Base-by-base conservation (phyloP, 2,888 invertebrate genomes). In the Lasioglossum pauxillum region DNA sequence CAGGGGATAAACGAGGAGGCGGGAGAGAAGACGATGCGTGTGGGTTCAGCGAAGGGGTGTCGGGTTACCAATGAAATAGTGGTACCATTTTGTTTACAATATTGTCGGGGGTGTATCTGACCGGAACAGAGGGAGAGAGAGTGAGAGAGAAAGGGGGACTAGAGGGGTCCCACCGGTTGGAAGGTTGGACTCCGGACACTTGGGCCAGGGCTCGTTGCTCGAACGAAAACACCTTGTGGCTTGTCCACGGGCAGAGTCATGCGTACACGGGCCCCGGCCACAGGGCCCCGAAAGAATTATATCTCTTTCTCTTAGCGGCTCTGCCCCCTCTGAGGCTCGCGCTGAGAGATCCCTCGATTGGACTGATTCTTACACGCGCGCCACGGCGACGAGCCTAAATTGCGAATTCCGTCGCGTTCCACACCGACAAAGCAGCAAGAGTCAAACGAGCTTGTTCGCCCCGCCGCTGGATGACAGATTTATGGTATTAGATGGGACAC, bases 61-160 rank as follows among this genome's bases (percentile, higher is more conserved):
- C 93, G 91, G 94, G 95, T 95, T 95, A 94, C 95, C 94, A 93
- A 94, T 95, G 94, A 95, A 94, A 94, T 95, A 95, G 93, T 93
- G 95, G 95, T 94, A 95, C 94, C 94, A 95, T 94, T 95, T 95
- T 95, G 94, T 95, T 95, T 94, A 94, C 95, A 95, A 94, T 95
- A 95, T 94, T 93, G 94, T 93, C 93, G 90, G 90, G 92, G 93
- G 93, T 93, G 93, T 92, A 91, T 64, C 84, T 46, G 83, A 82
- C 38, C 80, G 75, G 84, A 23, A 79, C 67, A 73, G 69, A 75
- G 49, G 3, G 49, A 72, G 71, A 38, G 49, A 87, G 80, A 88
- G 88, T 79, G 79, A 69, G 81, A 23, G 75, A 72, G 74, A 46
- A 57, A 87, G 80, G 88, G 89, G 90, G 87, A 5, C 0, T n/a